These are phyloP conservation scores for Bellardia bayeri DNA, from an alignment of 2,888 invertebrate genomes.

Conservation along the genomic window DNA sequence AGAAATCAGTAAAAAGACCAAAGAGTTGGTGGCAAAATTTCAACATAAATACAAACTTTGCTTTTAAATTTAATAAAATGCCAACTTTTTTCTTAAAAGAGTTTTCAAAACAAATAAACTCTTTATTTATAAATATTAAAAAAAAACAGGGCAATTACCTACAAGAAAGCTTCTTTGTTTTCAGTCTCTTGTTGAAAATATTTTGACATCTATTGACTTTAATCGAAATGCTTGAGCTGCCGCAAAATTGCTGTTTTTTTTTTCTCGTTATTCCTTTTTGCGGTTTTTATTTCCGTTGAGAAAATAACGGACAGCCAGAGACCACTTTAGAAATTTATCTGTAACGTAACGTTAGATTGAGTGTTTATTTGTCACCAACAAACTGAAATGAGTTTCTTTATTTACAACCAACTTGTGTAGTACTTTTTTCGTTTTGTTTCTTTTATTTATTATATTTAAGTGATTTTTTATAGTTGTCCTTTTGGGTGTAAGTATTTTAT, in stretches of 20 bases:
- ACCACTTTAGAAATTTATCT: neutral
- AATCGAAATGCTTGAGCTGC: neutral
- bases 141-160: neutral
- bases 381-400: neutral
- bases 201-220: neutral
- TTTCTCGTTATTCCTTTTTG: neutral
- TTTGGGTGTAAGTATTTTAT: slow-evolving; percentile 18
- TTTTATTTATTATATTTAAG: slow-evolving; percentile 14
- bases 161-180: too few species aligned
- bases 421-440: neutral
- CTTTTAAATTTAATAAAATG: neutral
- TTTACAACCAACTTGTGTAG: neutral
- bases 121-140: neutral
- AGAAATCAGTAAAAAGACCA: neutral
- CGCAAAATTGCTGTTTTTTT: neutral
- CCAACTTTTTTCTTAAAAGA: neutral
- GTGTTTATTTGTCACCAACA: slow-evolving; percentile 29
- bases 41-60: neutral
- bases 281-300: neutral
- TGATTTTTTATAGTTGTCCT: slow-evolving; percentile 16
- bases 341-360: neutral
- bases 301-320: neutral
- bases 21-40: neutral
- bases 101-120: neutral
- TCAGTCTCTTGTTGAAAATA: neutral